Evolutionary conservation across 2,888 invertebrate genomes (phyloP), one percentile per base, ranked within the genome.

Genomic region (Aphelenchoides bicaudatus): DNA sequence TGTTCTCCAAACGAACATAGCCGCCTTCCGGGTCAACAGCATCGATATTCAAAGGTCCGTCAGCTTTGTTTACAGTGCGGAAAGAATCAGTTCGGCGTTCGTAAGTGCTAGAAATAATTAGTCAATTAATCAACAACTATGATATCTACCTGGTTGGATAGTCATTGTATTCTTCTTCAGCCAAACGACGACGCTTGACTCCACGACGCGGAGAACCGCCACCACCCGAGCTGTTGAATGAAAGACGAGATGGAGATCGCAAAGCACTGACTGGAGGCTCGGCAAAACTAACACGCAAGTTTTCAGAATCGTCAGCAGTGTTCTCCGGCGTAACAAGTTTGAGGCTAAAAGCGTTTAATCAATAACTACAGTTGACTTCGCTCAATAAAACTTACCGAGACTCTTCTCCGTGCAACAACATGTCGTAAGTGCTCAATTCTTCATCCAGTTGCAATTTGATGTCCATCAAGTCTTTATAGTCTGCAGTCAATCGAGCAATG

Each of bases 381-480:
- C 29, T 29, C 4, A 27, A 48, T 19, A 1, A 16, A n/a, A 51
- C 39, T 2, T 29, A 63, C 63, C 88, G 84, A 1, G 85, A 84
- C 79, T 91, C 91, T 81, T 91, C 90, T 1, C 87, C 86, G 79
- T 91, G 89, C 67, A 91, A 80, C 68, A 91, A 82, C 78, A 89
- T 89, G 64, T 89, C 86, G 83, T 96, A 96, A 5, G 91, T 90
- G 43, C 88, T 87, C 72, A 93, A 88, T 82, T 91, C 91, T 1
- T 87, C 86, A 79, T 91, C 90, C 70, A 91, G 80, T 68, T 88
- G 88, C 34, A 91, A 88, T 83, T 94, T 96, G 80, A 91, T 90
- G 81, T 94, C 94, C 88, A 94, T 89, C 63, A 98, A 86, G 77
- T 92, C 92, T 80, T 91, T 90, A 82, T 94, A 98, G 80, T 98